Evolutionary conservation across 2,888 invertebrate genomes (phyloP), one percentile per base, ranked within the genome.

Genomic region (Adelphocoris suturalis): DNA sequence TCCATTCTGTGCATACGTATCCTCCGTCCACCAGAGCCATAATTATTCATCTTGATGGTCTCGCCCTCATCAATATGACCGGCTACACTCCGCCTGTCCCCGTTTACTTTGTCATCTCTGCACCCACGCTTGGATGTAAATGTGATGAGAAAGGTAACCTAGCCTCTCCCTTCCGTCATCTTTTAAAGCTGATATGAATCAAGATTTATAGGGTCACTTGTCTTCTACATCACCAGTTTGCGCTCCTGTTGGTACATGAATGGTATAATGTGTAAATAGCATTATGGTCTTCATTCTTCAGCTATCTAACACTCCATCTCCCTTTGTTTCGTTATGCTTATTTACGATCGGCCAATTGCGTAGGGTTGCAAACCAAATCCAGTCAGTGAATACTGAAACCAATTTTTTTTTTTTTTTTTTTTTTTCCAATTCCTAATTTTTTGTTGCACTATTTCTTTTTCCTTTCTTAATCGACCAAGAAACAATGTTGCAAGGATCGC

Each of bases 21-120:
- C 68, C 68, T 23, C 68, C 23, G 68, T 19, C 68, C 68, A 23
- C 68, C 68, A 4, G 0, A 23, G 68, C 19, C 5, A 68, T 68
- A 68, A 68, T 68, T 68, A 68, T 68, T 68, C 68, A 68, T 68
- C 68, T 68, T 68, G 68, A 23, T 68, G 68, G 61, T 61, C 61
- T 61, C 61, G 19, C 61, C 68, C 68, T 68, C 68, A 68, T 68
- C 68, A 68, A 68, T 68, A 68, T 68, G 19, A 68, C 68, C 23
- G 23, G 68, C 68, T 68, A 23, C 57, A 57, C 23, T 13, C 19
- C 23, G 68, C 68, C 23, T 68, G 68, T 68, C 23, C 68, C 23
- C 68, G 23, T 68, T 68, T 68, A 68, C 68, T 68, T 68, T 68
- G 68, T 68, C 68, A 68, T 68, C 23, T 68, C 23, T 68, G 68